These are phyloP conservation scores for Melospiza georgiana DNA, from an alignment of 2,113 vertebrate genomes.

Conservation along the genomic window DNA sequence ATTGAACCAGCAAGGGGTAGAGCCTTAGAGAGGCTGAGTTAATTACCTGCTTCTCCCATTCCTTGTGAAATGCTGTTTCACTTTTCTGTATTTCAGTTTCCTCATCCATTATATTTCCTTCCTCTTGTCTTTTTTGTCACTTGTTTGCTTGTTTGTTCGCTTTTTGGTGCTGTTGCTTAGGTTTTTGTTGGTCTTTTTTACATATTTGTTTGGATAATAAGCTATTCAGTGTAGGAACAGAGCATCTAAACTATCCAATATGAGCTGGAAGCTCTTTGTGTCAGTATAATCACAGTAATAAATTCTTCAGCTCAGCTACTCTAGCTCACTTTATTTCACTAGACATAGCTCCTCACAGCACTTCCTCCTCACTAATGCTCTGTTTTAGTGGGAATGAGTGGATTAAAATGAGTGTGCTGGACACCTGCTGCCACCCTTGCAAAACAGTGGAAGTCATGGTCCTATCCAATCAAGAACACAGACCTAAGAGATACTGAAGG, in stretches of 20 bases:
- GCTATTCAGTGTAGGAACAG: neutral
- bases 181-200: neutral
- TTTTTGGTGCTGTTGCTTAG: neutral
- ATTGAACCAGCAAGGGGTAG: neutral
- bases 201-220: neutral
- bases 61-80: neutral
- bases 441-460: neutral
- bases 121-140: neutral
- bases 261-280: neutral
- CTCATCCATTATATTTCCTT: neutral
- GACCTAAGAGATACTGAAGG: neutral
- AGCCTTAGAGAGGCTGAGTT: neutral
- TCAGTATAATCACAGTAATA: neutral
- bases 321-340: neutral
- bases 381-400: neutral
- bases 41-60: neutral
- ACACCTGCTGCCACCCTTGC: neutral
- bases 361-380: neutral
- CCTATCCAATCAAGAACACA: neutral
- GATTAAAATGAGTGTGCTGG: neutral
- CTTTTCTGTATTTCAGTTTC: neutral
- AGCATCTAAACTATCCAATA: neutral
- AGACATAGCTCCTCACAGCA: neutral
- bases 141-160: neutral
- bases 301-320: neutral